Percentiles rank a stretch among this genome's conserved stretches.
phyloP scores from a whole-genome alignment of 2,888 invertebrate species.

The Andricus quercusramuli region DNA sequence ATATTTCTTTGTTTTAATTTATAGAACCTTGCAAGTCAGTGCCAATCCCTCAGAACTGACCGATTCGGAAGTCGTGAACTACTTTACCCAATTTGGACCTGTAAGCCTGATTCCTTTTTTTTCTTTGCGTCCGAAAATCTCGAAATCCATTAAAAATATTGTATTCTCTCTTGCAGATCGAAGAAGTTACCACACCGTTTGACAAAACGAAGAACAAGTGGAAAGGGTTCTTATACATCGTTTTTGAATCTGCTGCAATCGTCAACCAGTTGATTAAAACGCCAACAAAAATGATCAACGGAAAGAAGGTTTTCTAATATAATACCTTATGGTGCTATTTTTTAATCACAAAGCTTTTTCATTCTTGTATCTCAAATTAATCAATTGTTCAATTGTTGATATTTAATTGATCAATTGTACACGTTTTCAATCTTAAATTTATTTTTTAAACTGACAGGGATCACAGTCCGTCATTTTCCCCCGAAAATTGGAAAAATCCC shows the following conservation, averaged over 20 bases:
- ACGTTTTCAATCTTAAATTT: no score
- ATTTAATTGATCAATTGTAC: no score
- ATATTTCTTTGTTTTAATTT: background rate
- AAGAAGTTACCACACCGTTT: background rate
- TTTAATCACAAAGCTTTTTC: background rate
- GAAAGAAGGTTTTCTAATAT: conserved; percentile 63
- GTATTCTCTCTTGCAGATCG: conserved; percentile 17
- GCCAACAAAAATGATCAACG: background rate
- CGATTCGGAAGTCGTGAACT: background rate
- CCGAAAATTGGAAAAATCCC: no score
- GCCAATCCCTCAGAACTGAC: conserved; percentile 3
- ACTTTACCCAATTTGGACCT: background rate
- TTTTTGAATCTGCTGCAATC: background rate
- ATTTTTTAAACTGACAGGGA: no score
- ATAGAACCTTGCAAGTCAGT: conserved; percentile 2
- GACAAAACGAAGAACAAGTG: conserved; percentile 7
- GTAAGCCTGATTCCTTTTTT: background rate
- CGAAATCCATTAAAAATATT: background rate
- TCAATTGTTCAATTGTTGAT: no score
- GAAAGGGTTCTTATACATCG: background rate
- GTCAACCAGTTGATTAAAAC: background rate
- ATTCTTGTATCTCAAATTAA: background rate
- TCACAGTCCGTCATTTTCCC: no score
- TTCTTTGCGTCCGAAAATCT: background rate
- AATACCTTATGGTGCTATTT: background rate